These are phyloP conservation scores for Otocyon megalotis DNA, from an alignment of 2,113 vertebrate species.

Conservation along the genomic window DNA sequence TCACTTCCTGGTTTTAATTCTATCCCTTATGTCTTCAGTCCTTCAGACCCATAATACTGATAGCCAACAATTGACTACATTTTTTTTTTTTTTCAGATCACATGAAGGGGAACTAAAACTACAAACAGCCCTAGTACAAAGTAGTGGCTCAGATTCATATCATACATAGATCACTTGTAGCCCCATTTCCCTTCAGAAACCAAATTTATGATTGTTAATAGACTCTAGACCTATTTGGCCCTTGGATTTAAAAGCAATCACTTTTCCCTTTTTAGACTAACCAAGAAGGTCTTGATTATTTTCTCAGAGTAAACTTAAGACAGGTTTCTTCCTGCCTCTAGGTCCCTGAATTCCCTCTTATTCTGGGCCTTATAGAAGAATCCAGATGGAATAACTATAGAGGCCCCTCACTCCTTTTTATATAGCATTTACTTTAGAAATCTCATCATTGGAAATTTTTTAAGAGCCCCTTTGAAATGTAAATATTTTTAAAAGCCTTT, in stretches of 20 bases:
- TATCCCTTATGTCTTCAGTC: neutral
- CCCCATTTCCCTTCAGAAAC: neutral
- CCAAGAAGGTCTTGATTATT: neutral
- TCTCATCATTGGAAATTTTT: neutral
- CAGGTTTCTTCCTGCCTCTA: neutral
- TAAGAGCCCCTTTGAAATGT: neutral
- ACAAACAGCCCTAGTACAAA: neutral
- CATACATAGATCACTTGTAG: neutral
- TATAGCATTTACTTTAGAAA: neutral
- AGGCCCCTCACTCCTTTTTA: neutral
- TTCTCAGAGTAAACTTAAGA: neutral
- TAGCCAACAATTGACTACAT: neutral
- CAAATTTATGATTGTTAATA: neutral
- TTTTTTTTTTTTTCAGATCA: neutral
- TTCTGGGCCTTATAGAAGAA: neutral
- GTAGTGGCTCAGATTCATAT: neutral
- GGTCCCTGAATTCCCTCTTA: fast-evolving
- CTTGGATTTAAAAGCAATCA: neutral
- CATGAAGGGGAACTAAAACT: neutral
- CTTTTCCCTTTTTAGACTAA: neutral
- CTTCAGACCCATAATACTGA: neutral
- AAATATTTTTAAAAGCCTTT: neutral
- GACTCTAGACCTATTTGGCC: neutral
- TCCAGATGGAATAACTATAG: neutral
- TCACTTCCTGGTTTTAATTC: neutral